Percentiles rank a stretch among this genome's conserved stretches.
These are phyloP conservation scores for Amia ocellicauda DNA, from an alignment of 2,113 vertebrate genomes.

Conservation along the genomic window DNA sequence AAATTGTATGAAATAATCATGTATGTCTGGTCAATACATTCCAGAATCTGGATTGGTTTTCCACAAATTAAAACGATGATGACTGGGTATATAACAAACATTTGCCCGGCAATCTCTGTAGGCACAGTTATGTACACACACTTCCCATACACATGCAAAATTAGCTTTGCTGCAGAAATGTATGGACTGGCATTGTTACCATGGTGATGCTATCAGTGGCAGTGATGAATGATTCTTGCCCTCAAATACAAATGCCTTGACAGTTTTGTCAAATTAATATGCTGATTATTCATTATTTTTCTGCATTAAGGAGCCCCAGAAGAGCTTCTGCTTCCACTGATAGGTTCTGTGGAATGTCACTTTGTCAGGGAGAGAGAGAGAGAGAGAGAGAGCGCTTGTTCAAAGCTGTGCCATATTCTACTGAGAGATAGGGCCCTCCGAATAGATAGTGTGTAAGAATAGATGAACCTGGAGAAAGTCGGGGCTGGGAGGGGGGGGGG, in stretches of 20 bases:
- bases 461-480: background rate
- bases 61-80: no score
- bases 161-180: no score
- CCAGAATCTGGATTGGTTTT: no score
- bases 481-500: no score
- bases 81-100: no score
- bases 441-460: conserved; percentile 7
- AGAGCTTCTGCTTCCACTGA: conserved; percentile 11
- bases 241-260: conserved; percentile 21
- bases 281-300: conserved; percentile 30
- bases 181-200: conserved; percentile 6
- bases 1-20: no score
- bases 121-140: no score
- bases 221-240: conserved; percentile 25
- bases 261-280: conserved; percentile 25
- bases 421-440: conserved; percentile 2
- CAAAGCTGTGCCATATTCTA: background rate
- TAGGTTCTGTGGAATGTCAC: conserved; percentile 21
- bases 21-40: no score
- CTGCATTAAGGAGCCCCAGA: conserved; percentile 14
- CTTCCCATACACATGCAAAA: no score
- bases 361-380: conserved; percentile 4
- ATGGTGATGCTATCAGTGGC: conserved; percentile 22
- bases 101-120: no score
- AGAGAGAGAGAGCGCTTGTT: background rate